Conservation (phyloP, 2,113 vertebrate genomes). For the Oceanodroma tethys region DNA sequence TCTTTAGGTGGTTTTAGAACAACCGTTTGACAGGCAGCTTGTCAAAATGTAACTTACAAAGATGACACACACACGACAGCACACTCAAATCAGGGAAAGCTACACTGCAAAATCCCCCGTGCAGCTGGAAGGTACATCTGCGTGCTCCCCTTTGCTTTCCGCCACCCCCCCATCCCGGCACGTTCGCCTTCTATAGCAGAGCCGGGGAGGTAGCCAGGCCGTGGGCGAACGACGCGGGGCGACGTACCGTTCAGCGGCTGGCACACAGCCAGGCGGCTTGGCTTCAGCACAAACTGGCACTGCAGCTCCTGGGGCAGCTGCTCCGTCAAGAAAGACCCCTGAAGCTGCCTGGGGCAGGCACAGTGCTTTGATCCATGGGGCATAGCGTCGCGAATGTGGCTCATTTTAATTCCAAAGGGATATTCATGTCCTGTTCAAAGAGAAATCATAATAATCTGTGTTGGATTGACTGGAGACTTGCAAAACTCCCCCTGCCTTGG, state of each 20-base stretch:
- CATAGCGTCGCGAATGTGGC: slow-evolving; percentile 82
- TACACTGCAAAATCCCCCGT: background rate
- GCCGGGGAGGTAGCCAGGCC: background rate
- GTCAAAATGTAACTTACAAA: background rate
- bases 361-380: slow-evolving; percentile 73
- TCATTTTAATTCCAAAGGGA: slow-evolving; percentile 96
- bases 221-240: background rate
- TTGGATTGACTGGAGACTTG: background rate
- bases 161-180: background rate
- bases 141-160: background rate
- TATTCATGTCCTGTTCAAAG: slow-evolving; percentile 87
- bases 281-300: slow-evolving; percentile 94
- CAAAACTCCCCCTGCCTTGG: background rate
- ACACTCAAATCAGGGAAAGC: background rate
- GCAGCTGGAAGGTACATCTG: background rate
- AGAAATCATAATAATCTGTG: slow-evolving; percentile 34
- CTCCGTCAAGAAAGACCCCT: slow-evolving; percentile 80
- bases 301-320: slow-evolving; percentile 87
- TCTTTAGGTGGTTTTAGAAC: background rate
- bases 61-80: background rate
- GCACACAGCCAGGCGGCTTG: slow-evolving; percentile 70
- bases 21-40: slow-evolving; percentile 11
- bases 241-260: slow-evolving; percentile 78
- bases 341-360: slow-evolving; percentile 70
- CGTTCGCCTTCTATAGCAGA: background rate